Conservation (phyloP, 1,140 invertebrate species). For the Lepidurus couesii region DNA sequence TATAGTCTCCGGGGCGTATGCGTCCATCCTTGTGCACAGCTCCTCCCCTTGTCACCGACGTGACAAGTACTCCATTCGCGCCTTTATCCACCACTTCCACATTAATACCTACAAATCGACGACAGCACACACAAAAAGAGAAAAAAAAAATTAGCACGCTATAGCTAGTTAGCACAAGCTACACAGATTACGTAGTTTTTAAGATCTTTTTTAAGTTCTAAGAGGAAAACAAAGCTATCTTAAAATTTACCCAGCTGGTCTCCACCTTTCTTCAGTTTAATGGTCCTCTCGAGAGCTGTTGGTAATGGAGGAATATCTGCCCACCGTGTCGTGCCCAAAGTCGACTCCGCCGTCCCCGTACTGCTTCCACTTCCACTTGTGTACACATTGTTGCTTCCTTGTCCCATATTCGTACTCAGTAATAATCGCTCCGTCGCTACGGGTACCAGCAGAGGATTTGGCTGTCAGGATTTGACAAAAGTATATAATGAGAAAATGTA, state of each 20-base stretch:
- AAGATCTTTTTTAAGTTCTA: not conserved
- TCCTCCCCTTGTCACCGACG: constrained; percentile 50
- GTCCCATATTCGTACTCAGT: not conserved
- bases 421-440: constrained; percentile 44
- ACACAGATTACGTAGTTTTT: constrained; percentile 5
- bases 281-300: constrained; percentile 52
- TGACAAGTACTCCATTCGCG: constrained; percentile 59
- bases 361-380: constrained; percentile 25
- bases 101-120: constrained; percentile 48
- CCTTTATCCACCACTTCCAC: constrained; percentile 56
- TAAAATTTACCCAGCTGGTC: constrained; percentile 52
- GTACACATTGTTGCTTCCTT: not conserved
- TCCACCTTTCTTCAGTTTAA: constrained; percentile 54
- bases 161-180: too few relatives aligned
- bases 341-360: constrained; percentile 30
- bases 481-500: not conserved
- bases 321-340: constrained; percentile 28
- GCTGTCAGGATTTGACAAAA: constrained; percentile 16
- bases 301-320: constrained; percentile 50
- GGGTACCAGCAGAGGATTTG: constrained; percentile 40
- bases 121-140: constrained; percentile 21
- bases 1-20: constrained; percentile 49
- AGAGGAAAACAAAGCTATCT: constrained; percentile 23
- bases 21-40: constrained; percentile 55
- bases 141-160: not conserved